phyloP scores from a whole-genome alignment of 2,797 vertebrate genomes.

The Amphiprion clarkii region DNA sequence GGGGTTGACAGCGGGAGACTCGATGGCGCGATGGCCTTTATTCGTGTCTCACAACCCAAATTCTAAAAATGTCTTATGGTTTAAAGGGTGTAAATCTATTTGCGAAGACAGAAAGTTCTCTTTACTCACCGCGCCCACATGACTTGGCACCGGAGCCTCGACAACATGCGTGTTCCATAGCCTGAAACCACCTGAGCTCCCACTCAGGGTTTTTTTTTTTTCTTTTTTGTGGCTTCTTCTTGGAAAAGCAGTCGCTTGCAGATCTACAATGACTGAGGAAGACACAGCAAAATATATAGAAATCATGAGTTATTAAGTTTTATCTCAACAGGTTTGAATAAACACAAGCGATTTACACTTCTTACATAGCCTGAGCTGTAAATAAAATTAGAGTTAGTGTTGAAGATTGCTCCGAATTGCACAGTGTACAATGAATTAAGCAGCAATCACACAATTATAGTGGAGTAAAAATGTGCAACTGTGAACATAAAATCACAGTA shows the following conservation, averaged over 20 bases:
- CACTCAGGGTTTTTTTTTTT: constrained; percentile 19
- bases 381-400: no score
- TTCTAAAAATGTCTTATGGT: background rate
- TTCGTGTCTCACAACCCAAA: background rate
- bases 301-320: no score
- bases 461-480: no score
- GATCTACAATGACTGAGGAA: background rate
- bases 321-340: no score
- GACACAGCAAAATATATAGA: no score
- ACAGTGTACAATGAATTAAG: no score
- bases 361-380: no score
- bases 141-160: constrained; percentile 38
- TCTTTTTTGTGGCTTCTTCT: background rate
- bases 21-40: background rate
- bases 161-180: constrained; percentile 47
- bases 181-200: constrained; percentile 38
- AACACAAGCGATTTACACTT: no score
- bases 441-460: no score
- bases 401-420: no score
- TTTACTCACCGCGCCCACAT: constrained; percentile 45
- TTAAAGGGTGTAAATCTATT: constrained; percentile 38
- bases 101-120: constrained; percentile 34
- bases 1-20: background rate
- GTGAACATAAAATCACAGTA: no score
- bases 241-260: constrained; percentile 1